Evolutionary conservation across 2,888 invertebrate genomes (phyloP), one percentile per base, ranked within the genome.

Genomic region (Linnaemya vulpina): DNA sequence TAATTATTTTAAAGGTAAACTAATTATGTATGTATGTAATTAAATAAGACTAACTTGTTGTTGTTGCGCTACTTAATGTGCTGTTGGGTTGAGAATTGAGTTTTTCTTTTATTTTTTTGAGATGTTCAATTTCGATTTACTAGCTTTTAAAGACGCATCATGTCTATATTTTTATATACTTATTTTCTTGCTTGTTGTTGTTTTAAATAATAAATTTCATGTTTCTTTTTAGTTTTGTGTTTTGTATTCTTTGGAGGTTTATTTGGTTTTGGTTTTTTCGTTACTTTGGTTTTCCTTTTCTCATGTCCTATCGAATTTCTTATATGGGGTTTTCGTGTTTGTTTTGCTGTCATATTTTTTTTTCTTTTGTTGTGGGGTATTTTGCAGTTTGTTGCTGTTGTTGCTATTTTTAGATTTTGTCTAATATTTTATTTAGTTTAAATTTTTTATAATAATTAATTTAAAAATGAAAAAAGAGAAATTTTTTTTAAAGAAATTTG

Each of bases 51-150:
- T 60, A 68, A 58, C 17, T 51, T 63, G n/a, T n/a, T n/a, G n/a
- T n/a, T n/a, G n/a, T 81, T 81, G 76, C 68, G 76, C 81, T 84
- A 81, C 74, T 77, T 70, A 73, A 81, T 77, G 84, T 84, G 84
- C 84, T 77, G 77, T 77, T 46, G 40, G 53, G 15, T 83, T 80
- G 60, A 80, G 67, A 76, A 80, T 71, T 67, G 55, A 70, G 55
- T 65, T 73, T 68, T 76, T 17, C 30, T 65, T 71, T 67, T 68
- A 65, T 46, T 65, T 73, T 62, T 76, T 17, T 40, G 58, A 58
- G 40, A 60, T 68, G 73, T 63, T 80, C 11, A 22, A 62, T 49
- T 73, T 83, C 60, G 53, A 79, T 70, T 73, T 68, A 71, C 60
- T 67, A 73, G 71, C 76, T 81, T 84, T 84, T 81, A 80, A 84